Evolutionary conservation across 1,140 invertebrate genomes (phyloP).

Genomic region (Eurosta solidaginis): DNA sequence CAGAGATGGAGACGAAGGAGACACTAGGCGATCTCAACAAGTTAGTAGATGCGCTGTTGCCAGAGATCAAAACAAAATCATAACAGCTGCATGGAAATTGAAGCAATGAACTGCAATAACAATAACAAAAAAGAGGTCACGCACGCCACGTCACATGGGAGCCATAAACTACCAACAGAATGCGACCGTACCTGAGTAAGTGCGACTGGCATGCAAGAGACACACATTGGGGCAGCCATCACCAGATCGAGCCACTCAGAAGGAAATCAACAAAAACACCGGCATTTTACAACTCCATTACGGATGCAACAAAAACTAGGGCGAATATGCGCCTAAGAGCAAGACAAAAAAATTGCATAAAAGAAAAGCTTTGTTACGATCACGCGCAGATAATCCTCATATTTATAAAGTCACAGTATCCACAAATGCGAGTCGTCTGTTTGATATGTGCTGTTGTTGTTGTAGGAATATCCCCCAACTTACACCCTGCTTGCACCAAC

Average conservation of each 20-base stretch:
- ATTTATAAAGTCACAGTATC: too few relatives aligned
- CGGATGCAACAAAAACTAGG: not conserved
- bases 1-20: not conserved
- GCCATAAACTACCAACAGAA: not conserved
- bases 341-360: not conserved
- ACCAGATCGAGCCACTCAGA: not conserved
- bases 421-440: too few relatives aligned
- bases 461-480: too few relatives aligned
- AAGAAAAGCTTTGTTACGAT: not conserved
- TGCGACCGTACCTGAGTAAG: not conserved
- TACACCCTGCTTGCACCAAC: not conserved
- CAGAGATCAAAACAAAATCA: not conserved
- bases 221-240: not conserved
- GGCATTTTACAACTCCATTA: not conserved
- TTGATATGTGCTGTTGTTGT: too few relatives aligned
- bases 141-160: not conserved
- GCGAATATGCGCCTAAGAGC: not conserved
- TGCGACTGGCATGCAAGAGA: not conserved
- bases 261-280: not conserved
- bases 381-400: too few relatives aligned
- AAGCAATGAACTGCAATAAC: not conserved
- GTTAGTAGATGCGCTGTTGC: not conserved
- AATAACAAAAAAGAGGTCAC: not conserved
- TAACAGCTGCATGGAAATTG: not conserved
- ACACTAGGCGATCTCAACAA: not conserved